phyloP scores from a whole-genome alignment of 2,888 invertebrate genomes.

The Fragum whitleyi region DNA sequence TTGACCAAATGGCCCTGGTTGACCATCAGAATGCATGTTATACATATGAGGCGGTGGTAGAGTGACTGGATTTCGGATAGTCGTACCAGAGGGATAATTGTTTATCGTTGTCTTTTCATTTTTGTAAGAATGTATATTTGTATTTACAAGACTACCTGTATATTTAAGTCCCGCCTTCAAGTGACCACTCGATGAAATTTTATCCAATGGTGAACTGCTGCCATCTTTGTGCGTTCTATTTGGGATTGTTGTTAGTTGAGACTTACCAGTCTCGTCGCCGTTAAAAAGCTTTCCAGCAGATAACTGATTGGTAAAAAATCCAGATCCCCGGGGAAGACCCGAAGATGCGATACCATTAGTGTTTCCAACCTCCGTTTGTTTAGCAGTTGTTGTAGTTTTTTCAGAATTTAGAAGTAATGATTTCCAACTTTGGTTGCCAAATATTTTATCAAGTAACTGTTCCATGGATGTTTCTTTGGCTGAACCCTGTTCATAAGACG shows the following conservation, averaged over 20 bases:
- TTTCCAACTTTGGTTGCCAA: slow-evolving; percentile 39
- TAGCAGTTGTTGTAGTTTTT: not conserved
- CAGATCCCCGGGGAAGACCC: not conserved
- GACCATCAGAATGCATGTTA: no score
- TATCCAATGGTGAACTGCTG: not conserved
- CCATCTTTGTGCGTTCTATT: not conserved
- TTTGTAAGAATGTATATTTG: not conserved
- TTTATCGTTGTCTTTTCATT: not conserved
- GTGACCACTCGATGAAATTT: not conserved
- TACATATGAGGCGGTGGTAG: not conserved
- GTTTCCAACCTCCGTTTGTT: not conserved
- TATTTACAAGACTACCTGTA: slow-evolving; percentile 9
- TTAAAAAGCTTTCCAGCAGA: slow-evolving; percentile 14
- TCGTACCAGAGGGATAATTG: not conserved
- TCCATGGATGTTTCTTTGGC: slow-evolving; percentile 25
- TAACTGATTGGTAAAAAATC: slow-evolving; percentile 21
- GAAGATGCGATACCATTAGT: not conserved
- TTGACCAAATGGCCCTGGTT: not conserved
- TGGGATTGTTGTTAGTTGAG: not conserved
- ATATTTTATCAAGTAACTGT: slow-evolving; percentile 40
- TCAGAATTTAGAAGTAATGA: slow-evolving; percentile 9
- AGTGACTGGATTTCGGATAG: not conserved
- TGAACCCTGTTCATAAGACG: not conserved
- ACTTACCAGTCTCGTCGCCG: not conserved
- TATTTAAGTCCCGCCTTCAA: not conserved